Conservation (phyloP, 92 coral and sea anemone genomes). For the Zoanthus gigantus region DNA sequence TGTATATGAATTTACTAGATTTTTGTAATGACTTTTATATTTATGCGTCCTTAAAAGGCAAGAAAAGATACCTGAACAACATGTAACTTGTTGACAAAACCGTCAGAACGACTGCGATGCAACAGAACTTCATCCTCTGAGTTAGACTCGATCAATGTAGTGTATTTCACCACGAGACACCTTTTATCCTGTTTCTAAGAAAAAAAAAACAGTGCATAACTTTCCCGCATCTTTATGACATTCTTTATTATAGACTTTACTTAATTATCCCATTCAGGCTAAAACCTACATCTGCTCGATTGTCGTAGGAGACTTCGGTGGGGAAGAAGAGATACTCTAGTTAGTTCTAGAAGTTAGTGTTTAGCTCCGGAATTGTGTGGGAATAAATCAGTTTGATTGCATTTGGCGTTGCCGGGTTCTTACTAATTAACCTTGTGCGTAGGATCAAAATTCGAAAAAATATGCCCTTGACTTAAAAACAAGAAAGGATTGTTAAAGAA, state of each 20-base stretch:
- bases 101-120: background rate
- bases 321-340: background rate
- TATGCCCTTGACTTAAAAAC: no score
- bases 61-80: background rate
- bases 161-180: background rate
- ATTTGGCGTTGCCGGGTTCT: background rate
- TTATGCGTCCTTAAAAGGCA: background rate
- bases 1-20: no score
- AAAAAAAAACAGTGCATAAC: background rate
- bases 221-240: background rate
- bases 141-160: background rate
- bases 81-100: background rate
- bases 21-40: no score
- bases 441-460: no score
- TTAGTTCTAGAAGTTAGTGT: background rate
- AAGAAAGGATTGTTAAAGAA: no score
- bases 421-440: no score
- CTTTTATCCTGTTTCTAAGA: background rate
- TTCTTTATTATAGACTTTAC: background rate
- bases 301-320: background rate
- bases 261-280: background rate
- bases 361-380: constrained; percentile 9
- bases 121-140: background rate
- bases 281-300: background rate
- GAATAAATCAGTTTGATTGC: background rate